These are phyloP conservation scores for Danaus plexippus DNA, from an alignment of 1,140 invertebrate genomes.

Conservation along the genomic window DNA sequence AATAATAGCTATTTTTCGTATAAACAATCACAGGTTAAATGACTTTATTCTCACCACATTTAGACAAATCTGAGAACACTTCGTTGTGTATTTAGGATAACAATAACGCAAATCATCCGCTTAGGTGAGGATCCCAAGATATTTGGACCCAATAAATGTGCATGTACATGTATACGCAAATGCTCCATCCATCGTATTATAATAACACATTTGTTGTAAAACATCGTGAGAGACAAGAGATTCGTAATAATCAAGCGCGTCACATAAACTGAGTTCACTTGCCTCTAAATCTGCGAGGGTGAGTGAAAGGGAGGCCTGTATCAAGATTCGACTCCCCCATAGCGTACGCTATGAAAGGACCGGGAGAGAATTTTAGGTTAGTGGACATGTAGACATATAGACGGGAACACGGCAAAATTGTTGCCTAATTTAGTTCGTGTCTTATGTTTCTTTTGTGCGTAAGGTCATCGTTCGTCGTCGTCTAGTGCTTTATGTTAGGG, in stretches of 20 bases:
- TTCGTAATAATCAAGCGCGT: conserved; percentile 63
- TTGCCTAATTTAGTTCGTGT: conserved; percentile 71
- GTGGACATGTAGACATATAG: conserved; percentile 73
- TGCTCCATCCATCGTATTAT: conserved; percentile 5
- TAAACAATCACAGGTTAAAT: no score
- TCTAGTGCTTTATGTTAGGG: conserved; percentile 36
- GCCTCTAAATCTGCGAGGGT: conserved; percentile 57
- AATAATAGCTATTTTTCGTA: no score
- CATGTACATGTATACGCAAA: no score
- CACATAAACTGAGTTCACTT: conserved; percentile 60
- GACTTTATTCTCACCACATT: no score
- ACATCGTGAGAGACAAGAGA: conserved; percentile 41
- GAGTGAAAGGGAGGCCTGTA: conserved; percentile 64
- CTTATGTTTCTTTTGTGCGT: conserved; percentile 69
- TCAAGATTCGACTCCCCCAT: conserved; percentile 59
- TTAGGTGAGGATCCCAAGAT: no score
- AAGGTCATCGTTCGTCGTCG: conserved; percentile 64
- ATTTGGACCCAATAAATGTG: no score
- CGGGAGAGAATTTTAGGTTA: conserved; percentile 67
- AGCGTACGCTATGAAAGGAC: conserved; percentile 58
- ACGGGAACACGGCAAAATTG: conserved; percentile 70
- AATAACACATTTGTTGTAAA: conserved; percentile 29
- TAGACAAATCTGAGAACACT: no score
- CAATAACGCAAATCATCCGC: no score
- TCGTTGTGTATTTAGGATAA: no score